These are phyloP conservation scores for Callaeas wilsoni DNA, from an alignment of 2,113 vertebrate genomes.

Conservation along the genomic window DNA sequence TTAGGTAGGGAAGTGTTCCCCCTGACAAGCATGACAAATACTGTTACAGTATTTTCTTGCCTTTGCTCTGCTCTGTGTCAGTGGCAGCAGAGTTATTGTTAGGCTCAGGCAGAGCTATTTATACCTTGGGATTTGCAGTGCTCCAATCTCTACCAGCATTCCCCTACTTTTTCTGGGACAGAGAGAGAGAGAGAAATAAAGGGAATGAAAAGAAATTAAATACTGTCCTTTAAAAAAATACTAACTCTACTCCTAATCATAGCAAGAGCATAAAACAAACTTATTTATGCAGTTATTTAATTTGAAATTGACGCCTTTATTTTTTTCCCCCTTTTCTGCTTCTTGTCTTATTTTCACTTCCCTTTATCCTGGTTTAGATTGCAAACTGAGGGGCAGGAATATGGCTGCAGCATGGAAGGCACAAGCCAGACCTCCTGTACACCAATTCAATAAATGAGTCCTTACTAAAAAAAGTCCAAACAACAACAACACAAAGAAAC, in stretches of 20 bases:
- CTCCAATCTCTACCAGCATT: not conserved
- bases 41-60: slow-evolving; percentile 13
- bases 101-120: slow-evolving; percentile 9
- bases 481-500: too few relatives aligned
- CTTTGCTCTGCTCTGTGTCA: not conserved
- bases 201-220: not conserved
- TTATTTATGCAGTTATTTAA: not conserved
- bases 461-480: not conserved
- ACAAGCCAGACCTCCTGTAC: not conserved
- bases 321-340: not conserved
- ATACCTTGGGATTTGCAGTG: not conserved
- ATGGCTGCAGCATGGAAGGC: not conserved
- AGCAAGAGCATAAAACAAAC: not conserved
- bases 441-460: not conserved
- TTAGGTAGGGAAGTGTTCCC: slow-evolving; percentile 8
- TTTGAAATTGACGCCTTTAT: not conserved
- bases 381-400: not conserved
- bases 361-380: not conserved
- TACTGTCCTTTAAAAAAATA: not conserved
- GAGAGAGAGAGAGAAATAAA: not conserved
- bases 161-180: not conserved
- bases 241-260: not conserved
- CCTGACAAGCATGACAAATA: slow-evolving; percentile 38
- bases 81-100: slow-evolving; percentile 12
- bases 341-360: not conserved